phyloP scores from a whole-genome alignment of 2,113 vertebrate species.

The Vanacampus margaritifer region DNA sequence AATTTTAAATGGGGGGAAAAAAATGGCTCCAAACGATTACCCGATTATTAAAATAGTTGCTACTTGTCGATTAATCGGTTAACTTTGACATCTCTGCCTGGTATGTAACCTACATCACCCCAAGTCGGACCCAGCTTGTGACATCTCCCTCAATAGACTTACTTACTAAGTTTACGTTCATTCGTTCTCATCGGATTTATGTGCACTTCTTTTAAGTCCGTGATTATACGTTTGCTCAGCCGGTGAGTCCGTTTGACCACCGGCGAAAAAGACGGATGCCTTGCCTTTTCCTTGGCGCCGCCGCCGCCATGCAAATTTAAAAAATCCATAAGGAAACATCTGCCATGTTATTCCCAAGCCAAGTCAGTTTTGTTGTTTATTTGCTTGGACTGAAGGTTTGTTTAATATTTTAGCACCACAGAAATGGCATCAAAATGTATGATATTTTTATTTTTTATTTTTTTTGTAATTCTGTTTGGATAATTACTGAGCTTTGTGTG shows the following conservation, averaged over 20 bases:
- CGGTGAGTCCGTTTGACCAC: slow-evolving; percentile 43
- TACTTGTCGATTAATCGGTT: no score
- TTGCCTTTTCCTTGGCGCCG: slow-evolving; percentile 3
- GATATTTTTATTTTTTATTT: slow-evolving; percentile 28
- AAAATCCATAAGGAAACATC: slow-evolving; percentile 37
- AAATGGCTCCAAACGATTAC: no score
- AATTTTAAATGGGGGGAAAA: no score
- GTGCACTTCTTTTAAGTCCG: slow-evolving; percentile 15
- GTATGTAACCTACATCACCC: not conserved
- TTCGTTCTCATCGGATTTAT: not conserved
- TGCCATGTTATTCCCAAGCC: slow-evolving; percentile 27
- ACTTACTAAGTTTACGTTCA: not conserved
- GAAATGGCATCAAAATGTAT: slow-evolving; percentile 27
- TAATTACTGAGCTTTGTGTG: slow-evolving; percentile 51
- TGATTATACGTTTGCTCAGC: slow-evolving; percentile 49
- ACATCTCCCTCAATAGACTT: not conserved
- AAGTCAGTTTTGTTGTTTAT: slow-evolving; percentile 28
- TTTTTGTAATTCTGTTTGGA: slow-evolving; percentile 32
- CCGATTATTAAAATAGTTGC: no score
- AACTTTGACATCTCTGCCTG: no score
- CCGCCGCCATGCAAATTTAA: slow-evolving; percentile 31
- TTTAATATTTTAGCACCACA: slow-evolving; percentile 43
- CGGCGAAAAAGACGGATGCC: slow-evolving; percentile 21
- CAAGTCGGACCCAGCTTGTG: not conserved
- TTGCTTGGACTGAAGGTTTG: slow-evolving; percentile 20